Evolutionary conservation across 2,888 invertebrate genomes (phyloP), one percentile per base, ranked within the genome.

Genomic region (Hermaeophaga mercurialis): DNA sequence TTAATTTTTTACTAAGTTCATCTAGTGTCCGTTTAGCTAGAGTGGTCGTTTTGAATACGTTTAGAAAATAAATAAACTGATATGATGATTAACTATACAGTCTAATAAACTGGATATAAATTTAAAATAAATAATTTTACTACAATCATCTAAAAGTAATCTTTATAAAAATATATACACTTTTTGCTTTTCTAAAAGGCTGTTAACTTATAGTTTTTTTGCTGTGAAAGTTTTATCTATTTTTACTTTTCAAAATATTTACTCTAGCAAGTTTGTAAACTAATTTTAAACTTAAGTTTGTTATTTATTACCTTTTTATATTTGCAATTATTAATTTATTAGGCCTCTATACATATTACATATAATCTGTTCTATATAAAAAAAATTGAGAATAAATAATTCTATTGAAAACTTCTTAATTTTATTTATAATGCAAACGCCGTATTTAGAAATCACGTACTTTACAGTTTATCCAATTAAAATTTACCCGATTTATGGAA

Each of bases 221-320:
- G n/a, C n/a, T n/a, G n/a, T n/a, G n/a, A n/a, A n/a, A n/a, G n/a
- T n/a, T n/a, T n/a, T n/a, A 33, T 12, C 22, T 31, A 17, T 26
- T 46, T 22, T 22, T 22, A 5, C 22, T 22, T 22, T 34, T 54
- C 45, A 36, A 54, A 54, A 28, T 45, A 18, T 22, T 26, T 22
- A 17, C 31, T 54, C 31, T 38, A 28, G 46, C 18, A 11, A 46
- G 17, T 56, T 43, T 56, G 55, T 63, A 54, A 54, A 63, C 56
- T 56, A 57, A 57, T 60, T 49, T 61, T 59, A 45, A 53, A 39
- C 50, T 58, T 56, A 52, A 53, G 34, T 56, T 64, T 62, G 59
- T 67, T 67, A 66, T 66, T 67, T 66, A 65, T 66, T 66, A 64
- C 59, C 59, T 34, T 58, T 62, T 66, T 62, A 64, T 66, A 65